These are phyloP conservation scores for Phalloptychus januarius DNA, from an alignment of 2,797 vertebrate genomes.

Conservation along the genomic window DNA sequence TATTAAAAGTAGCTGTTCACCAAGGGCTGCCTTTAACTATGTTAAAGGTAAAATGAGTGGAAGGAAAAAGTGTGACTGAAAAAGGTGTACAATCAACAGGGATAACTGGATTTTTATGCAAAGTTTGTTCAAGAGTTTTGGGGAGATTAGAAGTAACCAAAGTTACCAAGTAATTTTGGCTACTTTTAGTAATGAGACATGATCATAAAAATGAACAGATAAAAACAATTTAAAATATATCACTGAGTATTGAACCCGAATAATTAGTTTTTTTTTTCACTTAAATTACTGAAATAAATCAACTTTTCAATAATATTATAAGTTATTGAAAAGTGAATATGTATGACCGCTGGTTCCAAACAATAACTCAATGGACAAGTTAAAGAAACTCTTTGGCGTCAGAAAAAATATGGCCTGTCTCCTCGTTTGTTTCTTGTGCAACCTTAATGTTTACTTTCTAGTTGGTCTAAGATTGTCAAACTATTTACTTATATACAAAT, in stretches of 20 bases:
- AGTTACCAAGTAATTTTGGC: too few relatives aligned
- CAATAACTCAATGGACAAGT: constrained; percentile 68
- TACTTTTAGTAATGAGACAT: not conserved
- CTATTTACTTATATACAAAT: constrained; percentile 85
- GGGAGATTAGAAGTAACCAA: not conserved
- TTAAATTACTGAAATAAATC: not conserved
- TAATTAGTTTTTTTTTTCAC: not conserved
- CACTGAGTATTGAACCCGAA: not conserved
- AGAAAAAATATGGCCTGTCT: constrained; percentile 85
- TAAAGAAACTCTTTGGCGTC: constrained; percentile 87
- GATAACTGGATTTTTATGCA: not conserved
- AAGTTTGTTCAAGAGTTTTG: not conserved
- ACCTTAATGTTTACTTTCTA: constrained; percentile 70
- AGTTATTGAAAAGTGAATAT: not conserved
- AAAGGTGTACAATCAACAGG: not conserved
- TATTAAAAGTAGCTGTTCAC: not conserved
- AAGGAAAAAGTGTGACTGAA: not conserved
- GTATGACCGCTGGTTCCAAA: constrained; percentile 19
- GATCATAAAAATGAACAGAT: not conserved
- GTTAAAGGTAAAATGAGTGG: not conserved
- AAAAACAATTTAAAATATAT: not conserved
- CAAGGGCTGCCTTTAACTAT: not conserved
- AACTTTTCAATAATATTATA: not conserved
- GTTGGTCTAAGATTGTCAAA: constrained; percentile 86
- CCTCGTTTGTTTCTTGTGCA: constrained; percentile 72